phyloP scores from a whole-genome alignment of 1,140 invertebrate genomes.

The Drosophila bipectinata region DNA sequence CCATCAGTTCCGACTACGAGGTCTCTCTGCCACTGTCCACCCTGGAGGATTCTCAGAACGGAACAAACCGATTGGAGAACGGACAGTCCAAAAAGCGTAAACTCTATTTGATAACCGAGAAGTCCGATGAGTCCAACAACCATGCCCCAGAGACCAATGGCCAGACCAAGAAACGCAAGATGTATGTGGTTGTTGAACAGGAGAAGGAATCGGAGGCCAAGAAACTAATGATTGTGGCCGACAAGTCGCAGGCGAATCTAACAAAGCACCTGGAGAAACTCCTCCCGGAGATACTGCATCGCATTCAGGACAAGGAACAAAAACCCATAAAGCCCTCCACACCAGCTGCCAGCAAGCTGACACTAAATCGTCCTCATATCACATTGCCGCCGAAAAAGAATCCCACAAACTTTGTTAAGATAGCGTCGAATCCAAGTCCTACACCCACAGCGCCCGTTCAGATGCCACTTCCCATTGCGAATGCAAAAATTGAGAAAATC shows the following conservation, averaged over 20 bases:
- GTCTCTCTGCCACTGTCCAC: slow-evolving; percentile 47
- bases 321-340: slow-evolving; percentile 18
- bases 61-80: slow-evolving; percentile 17
- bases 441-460: background rate
- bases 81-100: slow-evolving; percentile 62
- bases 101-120: slow-evolving; percentile 73
- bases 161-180: slow-evolving; percentile 69
- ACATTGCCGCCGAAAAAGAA: slow-evolving; percentile 81
- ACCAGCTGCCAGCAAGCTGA: slow-evolving; percentile 4
- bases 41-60: slow-evolving; percentile 37
- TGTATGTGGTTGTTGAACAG: slow-evolving; percentile 78
- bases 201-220: slow-evolving; percentile 59
- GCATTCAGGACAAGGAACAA: slow-evolving; percentile 72
- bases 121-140: slow-evolving; percentile 55
- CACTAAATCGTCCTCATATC: slow-evolving; percentile 49
- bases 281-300: slow-evolving; percentile 69
- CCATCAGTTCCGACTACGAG: slow-evolving; percentile 68
- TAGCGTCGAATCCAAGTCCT: slow-evolving; percentile 18
- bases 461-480: slow-evolving; percentile 9
- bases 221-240: slow-evolving; percentile 74
- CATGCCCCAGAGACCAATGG: slow-evolving; percentile 32
- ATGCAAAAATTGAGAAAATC: slow-evolving; percentile 8
- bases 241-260: slow-evolving; percentile 63
- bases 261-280: slow-evolving; percentile 77
- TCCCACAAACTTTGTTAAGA: slow-evolving; percentile 71